Evolutionary conservation across 2,113 vertebrate species (phyloP), one percentile per base, ranked within the genome.

Genomic region (Hylia prasina): DNA sequence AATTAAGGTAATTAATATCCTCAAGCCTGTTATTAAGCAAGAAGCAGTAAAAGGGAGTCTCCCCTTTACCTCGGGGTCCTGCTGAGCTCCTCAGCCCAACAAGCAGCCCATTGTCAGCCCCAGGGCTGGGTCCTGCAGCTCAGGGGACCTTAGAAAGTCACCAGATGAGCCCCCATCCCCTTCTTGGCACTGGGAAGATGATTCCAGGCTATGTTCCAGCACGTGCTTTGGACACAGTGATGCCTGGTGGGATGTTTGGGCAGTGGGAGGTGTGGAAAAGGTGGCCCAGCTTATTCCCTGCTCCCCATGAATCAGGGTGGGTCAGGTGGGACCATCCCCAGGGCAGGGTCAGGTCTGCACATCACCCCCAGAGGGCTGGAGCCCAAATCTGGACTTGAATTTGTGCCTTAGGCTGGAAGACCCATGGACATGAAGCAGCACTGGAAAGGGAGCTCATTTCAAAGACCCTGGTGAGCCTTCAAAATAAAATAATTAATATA

Each of bases 1-100:
- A 90, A 96, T 97, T 96, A 95, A 95, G 90, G 94, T 94, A 97
- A 96, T 96, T 96, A 97, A 97, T 97, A 96, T 96, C 96, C 96
- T 51, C 88, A 93, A 96, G 89, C 94, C 96, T 97, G 90, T 97
- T 96, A 97, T 97, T 97, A 97, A 96, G 92, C 60, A 83, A 84
- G 92, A 78, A 93, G 86, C 88, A 94, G 90, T 61, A 93, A 76
- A 79, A 95, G 90, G 80, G 96, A 97, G 90, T 94, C 93, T 96
- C 88, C 60, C 69, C 86, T 96, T 94, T 78, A 95, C 90, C 88
- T 78, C 48, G 1, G 80, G 90, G 92, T 96, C 92, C 90, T 92
- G 82, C 56, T 0, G 12, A 91, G 78, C 1, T 0, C 79, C 63
- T 86, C 56, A 78, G 76, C 86, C 82, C 82, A 79, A 96, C 94